Base-by-base conservation (phyloP, 2,113 vertebrate genomes). In the Chaenogobius annularis region DNA sequence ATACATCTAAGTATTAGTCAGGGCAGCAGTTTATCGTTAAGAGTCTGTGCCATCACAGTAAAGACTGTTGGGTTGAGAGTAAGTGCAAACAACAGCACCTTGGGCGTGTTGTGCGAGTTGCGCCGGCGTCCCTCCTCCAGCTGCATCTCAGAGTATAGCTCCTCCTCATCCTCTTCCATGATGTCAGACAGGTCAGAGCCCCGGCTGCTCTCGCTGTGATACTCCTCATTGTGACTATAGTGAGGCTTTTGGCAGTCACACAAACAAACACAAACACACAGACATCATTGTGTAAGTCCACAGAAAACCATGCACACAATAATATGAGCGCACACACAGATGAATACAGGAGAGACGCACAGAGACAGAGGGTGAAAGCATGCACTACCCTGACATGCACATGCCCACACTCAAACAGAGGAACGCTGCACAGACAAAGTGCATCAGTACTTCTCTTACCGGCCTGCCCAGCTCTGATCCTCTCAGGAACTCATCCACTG, bases 151-250 rank as follows among this genome's bases (percentile, higher is more conserved):
- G 96, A 97, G 92, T 94, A 97, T 11, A 99, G 94, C 88, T 99
- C 98, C 79, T 99, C 98, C 92, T 99, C 98, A 8, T 99, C 98
- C 84, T 99, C 98, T 87, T 99, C 98, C 95, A 98, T 94, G 87
- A 99, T 99, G 92, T 99, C 98, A 0, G 97, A 98, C 70, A 99
- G 90, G 91, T 99, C 97, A 0, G 98, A 99, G 47, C 97, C 97
- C 10, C 96, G 94, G 91, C 98, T 99, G 94, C 98, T 99, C 82
- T 99, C 97, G 0, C 96, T 98, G 55, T 96, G 95, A 85, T 97
- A 96, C 46, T 97, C 97, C 13, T 98, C 97, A 66, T 94, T 95
- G 11, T 95, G 96, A 91, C 95, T 94, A 86, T 94, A 96, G 81
- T 95, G 96, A 68, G 94, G 92, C 97, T 98, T 87, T 72, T 77